A percentile compares a stretch with the other conserved stretches of the same genome.
These are phyloP conservation scores for Cinclus mexicanus DNA, from an alignment of 2,113 vertebrate genomes.

Conservation along the genomic window DNA sequence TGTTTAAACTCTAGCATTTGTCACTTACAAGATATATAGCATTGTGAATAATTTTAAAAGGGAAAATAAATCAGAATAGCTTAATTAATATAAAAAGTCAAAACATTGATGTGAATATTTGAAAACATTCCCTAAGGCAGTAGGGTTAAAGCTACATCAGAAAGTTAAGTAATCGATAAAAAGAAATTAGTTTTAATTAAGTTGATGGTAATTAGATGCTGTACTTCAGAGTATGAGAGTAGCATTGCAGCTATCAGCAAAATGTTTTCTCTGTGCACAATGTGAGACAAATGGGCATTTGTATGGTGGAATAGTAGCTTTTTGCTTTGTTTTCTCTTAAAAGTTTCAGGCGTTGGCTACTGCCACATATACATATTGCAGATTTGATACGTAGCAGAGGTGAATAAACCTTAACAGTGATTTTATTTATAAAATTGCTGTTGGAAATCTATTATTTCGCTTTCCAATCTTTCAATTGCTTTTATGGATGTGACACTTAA, in stretches of 20 bases:
- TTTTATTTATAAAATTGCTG: conserved; percentile 33
- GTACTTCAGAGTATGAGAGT: not conserved
- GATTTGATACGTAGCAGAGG: not conserved
- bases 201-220: conserved; percentile 31
- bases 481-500: not conserved
- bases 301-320: not conserved
- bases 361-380: not conserved
- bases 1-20: not conserved
- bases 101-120: not conserved
- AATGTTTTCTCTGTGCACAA: not conserved
- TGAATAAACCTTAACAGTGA: conserved; percentile 17
- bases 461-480: not conserved
- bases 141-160: not conserved
- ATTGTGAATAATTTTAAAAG: not conserved
- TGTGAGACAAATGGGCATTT: not conserved
- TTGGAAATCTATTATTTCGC: conserved; percentile 7
- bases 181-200: conserved; percentile 50
- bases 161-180: conserved; percentile 41
- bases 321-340: not conserved
- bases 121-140: conserved; percentile 17
- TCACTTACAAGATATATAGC: not conserved
- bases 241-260: not conserved
- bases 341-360: not conserved
- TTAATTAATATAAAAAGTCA: conserved; percentile 40
- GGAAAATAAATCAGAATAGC: conserved; percentile 16